Base-by-base conservation (phyloP, 2,797 vertebrate species). In the Parotocinclus haroldoi region DNA sequence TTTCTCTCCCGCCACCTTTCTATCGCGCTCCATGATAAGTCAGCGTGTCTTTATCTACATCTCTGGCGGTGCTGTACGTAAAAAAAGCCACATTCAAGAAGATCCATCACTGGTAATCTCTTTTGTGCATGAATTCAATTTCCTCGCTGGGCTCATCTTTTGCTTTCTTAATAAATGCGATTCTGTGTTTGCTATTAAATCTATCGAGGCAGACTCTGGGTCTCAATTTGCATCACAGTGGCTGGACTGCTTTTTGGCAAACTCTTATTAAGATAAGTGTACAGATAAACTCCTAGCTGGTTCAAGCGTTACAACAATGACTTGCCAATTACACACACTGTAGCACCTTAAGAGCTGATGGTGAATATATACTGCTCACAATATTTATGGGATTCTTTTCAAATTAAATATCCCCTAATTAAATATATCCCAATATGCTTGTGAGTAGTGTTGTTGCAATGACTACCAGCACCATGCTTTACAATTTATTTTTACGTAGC, bases 21-120 rank as follows among this genome's bases (percentile, higher is more conserved):
- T 62, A 27, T 52, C 37, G n/a, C 45, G 83, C 77, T 81, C 77
- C 76, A 75, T 73, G 81, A 76, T 81, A 85, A 83, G 79, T 77
- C 61, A 36, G 49, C 49, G 40, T 61, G 64, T 77, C 63, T 70
- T 70, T 66, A 54, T 77, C 75, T 69, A 63, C 79, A 66, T 78
- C 72, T 74, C 75, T 60, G 48, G 40, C 36, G 17, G 50, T 10
- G 5, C 55, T 54, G 65, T 71, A 71, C 59, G 69, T 58, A n/a
- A n/a, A 3, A 42, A 9, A 44, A 12, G 42, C 11, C 48, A 74
- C 51, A 77, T 74, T 79, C 70, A 73, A 74, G 65, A 58, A 71
- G 59, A 80, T 83, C 71, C 62, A 80, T 81, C 75, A 74, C 60
- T 53, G 46, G 58, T 66, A 73, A 64, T 74, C 72, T 74, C 48